Evolutionary conservation across 1,140 invertebrate species (phyloP).

Genomic region (Philotrypesis tridentata): DNA sequence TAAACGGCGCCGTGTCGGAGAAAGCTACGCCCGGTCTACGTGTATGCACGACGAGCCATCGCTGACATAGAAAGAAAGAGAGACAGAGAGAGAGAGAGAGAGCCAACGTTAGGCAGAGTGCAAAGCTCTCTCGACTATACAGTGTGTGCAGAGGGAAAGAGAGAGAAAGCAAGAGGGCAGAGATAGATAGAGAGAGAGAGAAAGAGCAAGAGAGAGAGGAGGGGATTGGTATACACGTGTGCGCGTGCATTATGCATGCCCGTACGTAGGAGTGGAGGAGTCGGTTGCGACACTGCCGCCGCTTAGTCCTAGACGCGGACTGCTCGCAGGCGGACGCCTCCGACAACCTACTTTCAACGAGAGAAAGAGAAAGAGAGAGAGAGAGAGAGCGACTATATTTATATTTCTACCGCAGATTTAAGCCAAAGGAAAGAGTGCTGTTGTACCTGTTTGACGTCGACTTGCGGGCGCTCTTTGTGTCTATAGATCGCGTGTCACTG

Average conservation of each 20-base stretch:
- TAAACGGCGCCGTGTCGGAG: too few relatives aligned
- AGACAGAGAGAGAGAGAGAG: neutral
- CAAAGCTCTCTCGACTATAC: neutral
- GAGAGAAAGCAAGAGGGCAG: too few relatives aligned
- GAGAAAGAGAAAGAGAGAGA: neutral
- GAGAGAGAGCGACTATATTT: neutral
- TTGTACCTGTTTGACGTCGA: neutral
- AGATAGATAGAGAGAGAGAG: neutral
- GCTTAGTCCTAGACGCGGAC: neutral
- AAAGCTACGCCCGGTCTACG: neutral
- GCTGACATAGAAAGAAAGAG: neutral
- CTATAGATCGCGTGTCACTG: neutral
- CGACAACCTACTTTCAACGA: too few relatives aligned
- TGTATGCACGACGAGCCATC: neutral
- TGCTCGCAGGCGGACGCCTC: neutral
- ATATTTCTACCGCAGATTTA: slow-evolving; percentile 1
- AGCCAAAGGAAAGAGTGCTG: neutral
- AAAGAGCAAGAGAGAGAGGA: neutral
- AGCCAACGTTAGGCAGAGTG: neutral
- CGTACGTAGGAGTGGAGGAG: neutral
- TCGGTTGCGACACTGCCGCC: neutral
- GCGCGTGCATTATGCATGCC: neutral
- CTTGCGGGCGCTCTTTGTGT: too few relatives aligned
- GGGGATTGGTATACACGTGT: neutral
- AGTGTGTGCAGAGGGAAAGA: neutral